Evolutionary conservation across 2,797 vertebrate species (phyloP), one percentile per base, ranked within the genome.

Genomic region (Leptodactylus fallax): DNA sequence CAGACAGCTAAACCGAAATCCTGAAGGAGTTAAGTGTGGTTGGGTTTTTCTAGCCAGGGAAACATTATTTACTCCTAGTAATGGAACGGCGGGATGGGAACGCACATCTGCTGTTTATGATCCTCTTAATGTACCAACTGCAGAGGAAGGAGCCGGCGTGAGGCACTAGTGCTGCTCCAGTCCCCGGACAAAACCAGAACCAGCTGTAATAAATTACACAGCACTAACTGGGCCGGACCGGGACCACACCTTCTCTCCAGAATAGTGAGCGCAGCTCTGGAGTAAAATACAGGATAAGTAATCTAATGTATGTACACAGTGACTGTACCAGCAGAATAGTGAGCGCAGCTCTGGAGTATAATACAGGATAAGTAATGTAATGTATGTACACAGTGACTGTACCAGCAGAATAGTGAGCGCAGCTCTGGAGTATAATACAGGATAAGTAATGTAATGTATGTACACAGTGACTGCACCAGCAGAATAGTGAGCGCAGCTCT

Each of bases 81-180:
- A 36, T 0, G 9, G 69, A 19, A 47, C 16, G 17, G 69, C 0
- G 21, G 6, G 53, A 58, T 19, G 77, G 27, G 36, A 21, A 19
- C 53, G 36, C 79, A 60, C 78, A 63, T 72, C 65, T 81, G 79
- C 36, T 25, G 12, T 87, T 81, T 81, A 60, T 74, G 85, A 74
- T n/a, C 78, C 79, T 71, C 67, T 81, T 79, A 86, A 79, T 69
- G 76, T 17, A 85, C 47, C 10, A 25, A 80, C 25, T 72, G 25
- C 65, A 19, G 23, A 69, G 51, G 49, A 80, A 71, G 60, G 45
- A 69, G 63, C n/a, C 45, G 14, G 8, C 17, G 19, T 11, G 47
- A 14, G 56, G 14, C 21, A 60, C 53, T 47, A 7, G 19, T n/a
- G 76, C n/a, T 6, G 47, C 27, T 25, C 2, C 23, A 53, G 3